Evolutionary conservation across 2,113 vertebrate genomes (phyloP).

Genomic region (Tyrannus savana): DNA sequence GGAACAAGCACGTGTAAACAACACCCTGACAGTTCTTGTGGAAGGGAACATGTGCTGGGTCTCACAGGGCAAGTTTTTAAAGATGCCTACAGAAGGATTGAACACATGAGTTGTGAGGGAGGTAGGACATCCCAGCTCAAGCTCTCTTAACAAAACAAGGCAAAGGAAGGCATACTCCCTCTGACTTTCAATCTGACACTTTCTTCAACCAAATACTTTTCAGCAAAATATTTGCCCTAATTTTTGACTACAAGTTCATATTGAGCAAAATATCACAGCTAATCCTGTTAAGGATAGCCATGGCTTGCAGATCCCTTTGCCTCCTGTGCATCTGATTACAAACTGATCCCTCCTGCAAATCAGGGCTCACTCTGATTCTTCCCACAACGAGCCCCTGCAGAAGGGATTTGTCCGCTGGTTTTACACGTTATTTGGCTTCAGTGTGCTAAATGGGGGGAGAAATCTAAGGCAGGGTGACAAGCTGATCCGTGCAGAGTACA

Average conservation of each 20-base stretch:
- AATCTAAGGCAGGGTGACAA: not conserved
- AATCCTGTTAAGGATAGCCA: not conserved
- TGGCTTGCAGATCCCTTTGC: not conserved
- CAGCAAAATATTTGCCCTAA: not conserved
- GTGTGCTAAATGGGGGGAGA: not conserved
- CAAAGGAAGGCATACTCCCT: not conserved
- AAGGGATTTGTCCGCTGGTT: not conserved
- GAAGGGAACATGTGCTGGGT: not conserved
- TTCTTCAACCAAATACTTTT: not conserved
- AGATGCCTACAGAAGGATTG: not conserved
- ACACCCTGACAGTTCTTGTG: fast-evolving
- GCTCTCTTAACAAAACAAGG: not conserved
- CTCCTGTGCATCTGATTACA: not conserved
- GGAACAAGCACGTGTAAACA: not conserved
- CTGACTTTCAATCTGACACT: not conserved
- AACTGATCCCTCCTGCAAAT: not conserved
- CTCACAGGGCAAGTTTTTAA: not conserved
- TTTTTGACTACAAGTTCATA: not conserved
- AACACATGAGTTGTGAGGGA: not conserved
- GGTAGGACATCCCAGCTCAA: not conserved
- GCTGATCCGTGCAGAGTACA: not conserved
- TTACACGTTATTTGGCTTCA: not conserved
- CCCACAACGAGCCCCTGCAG: not conserved
- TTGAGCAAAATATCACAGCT: not conserved
- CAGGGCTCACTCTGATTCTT: not conserved